Evolutionary conservation across 35 echinoderm and acorn worm genomes (phyloP).

Genomic region (Patiria miniata): DNA sequence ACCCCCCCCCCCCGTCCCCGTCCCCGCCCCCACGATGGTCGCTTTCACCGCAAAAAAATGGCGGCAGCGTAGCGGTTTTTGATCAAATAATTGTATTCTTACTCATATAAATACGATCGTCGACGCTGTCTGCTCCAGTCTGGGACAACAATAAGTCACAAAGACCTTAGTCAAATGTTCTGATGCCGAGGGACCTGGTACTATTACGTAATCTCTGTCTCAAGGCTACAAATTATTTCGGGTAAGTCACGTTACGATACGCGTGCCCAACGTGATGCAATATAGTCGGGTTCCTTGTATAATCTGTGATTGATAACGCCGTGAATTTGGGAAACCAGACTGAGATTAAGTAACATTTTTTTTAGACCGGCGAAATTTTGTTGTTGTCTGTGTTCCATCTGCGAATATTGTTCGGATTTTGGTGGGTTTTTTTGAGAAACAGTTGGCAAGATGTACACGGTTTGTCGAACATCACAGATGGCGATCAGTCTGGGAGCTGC

Average conservation of each 20-base stretch:
- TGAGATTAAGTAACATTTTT: not conserved
- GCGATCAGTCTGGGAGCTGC: not conserved
- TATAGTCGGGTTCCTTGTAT: not conserved
- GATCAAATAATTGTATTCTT: too few species aligned
- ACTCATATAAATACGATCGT: too few species aligned
- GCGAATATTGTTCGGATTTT: not conserved
- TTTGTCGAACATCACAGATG: not conserved
- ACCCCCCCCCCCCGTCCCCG: too few species aligned
- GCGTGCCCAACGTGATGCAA: not conserved
- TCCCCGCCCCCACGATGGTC: too few species aligned
- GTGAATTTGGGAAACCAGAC: not conserved
- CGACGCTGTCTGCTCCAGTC: too few species aligned
- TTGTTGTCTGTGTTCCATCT: too few species aligned
- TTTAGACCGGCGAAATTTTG: too few species aligned
- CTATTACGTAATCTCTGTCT: constrained; percentile 15
- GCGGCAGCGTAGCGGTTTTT: too few species aligned
- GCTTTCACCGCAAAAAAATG: too few species aligned
- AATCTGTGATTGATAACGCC: not conserved
- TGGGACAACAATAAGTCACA: too few species aligned
- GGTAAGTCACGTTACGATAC: not conserved
- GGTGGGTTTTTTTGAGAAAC: not conserved
- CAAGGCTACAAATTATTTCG: not conserved
- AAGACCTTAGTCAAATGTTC: not conserved
- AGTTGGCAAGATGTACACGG: not conserved
- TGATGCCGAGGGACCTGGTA: not conserved